These are phyloP conservation scores for Grapholita molesta DNA, from an alignment of 1,140 invertebrate genomes.

Conservation along the genomic window DNA sequence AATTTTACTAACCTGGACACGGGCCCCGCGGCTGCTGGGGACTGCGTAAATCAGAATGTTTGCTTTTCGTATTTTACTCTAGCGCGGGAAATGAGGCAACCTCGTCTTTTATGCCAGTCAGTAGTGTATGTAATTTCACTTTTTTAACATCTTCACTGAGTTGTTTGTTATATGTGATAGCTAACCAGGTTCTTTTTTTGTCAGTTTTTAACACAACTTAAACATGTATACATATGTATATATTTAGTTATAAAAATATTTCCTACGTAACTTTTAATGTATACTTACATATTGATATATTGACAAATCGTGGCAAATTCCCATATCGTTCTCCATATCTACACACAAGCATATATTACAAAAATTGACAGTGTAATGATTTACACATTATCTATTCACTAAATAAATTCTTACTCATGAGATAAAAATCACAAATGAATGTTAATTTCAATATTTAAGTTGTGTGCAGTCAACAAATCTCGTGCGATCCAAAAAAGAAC, in stretches of 20 bases:
- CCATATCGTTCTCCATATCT: background rate
- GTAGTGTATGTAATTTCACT: background rate
- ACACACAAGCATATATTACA: conserved; percentile 1
- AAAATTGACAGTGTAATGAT: conserved; percentile 10
- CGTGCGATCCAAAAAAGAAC: conserved; percentile 56
- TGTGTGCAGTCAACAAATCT: conserved; percentile 68
- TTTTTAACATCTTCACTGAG: no score
- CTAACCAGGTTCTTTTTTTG: no score
- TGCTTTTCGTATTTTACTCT: conserved; percentile 25
- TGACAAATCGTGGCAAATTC: background rate
- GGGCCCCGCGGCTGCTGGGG: conserved; percentile 27
- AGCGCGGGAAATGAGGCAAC: background rate
- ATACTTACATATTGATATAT: background rate
- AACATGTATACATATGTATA: no score
- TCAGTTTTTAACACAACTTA: no score
- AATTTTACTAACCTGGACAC: conserved; percentile 58
- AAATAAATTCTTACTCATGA: conserved; percentile 23
- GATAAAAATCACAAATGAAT: conserved; percentile 67
- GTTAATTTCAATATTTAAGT: conserved; percentile 73
- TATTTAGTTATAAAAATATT: no score
- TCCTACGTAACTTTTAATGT: background rate
- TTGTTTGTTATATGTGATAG: no score
- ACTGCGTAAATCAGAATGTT: conserved; percentile 56
- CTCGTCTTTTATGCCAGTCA: background rate
- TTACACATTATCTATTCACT: conserved; percentile 14